Evolutionary conservation across 2,113 vertebrate species (phyloP).

Genomic region (western clawed frog (Xenopus tropicalis)): DNA sequence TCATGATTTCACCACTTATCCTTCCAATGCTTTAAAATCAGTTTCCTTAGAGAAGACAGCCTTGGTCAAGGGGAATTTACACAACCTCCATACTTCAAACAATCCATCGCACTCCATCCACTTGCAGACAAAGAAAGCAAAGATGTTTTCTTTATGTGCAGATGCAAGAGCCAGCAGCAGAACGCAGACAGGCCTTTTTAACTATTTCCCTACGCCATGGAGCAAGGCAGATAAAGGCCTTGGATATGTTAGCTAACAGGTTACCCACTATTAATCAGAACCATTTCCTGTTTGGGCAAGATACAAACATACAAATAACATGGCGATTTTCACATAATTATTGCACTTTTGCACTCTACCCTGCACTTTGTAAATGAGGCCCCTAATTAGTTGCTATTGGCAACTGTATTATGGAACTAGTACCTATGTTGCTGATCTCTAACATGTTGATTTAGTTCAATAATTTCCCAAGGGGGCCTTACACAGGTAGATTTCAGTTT

Average conservation of each 20-base stretch:
- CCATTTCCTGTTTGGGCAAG: too few species aligned
- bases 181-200: conserved; percentile 7
- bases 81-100: conserved; percentile 42
- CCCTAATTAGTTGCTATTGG: too few species aligned
- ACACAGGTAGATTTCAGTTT: too few species aligned
- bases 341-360: too few species aligned
- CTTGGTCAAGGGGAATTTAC: conserved; percentile 41
- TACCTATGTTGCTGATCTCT: too few species aligned
- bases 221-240: neutral
- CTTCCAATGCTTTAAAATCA: conserved; percentile 39
- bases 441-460: too few species aligned
- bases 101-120: conserved; percentile 22
- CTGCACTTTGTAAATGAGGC: too few species aligned
- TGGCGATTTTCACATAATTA: too few species aligned
- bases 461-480: too few species aligned
- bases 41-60: conserved; percentile 45
- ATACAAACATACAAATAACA: too few species aligned
- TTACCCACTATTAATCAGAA: too few species aligned
- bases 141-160: conserved; percentile 35
- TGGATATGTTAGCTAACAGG: neutral
- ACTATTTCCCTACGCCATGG: neutral
- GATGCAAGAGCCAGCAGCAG: conserved; percentile 22
- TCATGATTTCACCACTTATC: conserved; percentile 44
- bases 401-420: too few species aligned
- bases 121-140: conserved; percentile 34